A percentile compares a stretch with the other conserved stretches of the same genome.
These are phyloP conservation scores for Takifugu ocellatus DNA, from an alignment of 2,797 vertebrate genomes.

Conservation along the genomic window DNA sequence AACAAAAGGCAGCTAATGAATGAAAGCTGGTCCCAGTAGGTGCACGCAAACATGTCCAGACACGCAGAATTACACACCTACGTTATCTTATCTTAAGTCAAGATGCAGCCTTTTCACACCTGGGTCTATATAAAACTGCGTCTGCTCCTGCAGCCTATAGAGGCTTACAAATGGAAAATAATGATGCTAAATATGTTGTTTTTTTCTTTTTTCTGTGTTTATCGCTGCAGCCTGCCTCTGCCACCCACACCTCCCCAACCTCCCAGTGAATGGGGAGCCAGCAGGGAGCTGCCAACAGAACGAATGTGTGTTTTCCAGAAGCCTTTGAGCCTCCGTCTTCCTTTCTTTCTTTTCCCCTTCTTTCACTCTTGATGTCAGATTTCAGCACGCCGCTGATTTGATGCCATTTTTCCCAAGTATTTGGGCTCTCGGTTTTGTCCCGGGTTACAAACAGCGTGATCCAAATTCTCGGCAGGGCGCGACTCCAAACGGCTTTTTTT, in stretches of 20 bases:
- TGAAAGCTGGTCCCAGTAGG: conserved; percentile 24
- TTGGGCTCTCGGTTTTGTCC: conserved; percentile 32
- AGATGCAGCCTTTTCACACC: not conserved
- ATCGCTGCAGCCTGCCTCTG: conserved; percentile 31
- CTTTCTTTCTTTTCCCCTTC: conserved; percentile 8
- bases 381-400: conserved; percentile 12
- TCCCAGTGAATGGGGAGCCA: conserved; percentile 31
- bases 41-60: not conserved
- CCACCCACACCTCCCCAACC: conserved; percentile 25
- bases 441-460: conserved; percentile 24
- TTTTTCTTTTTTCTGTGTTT: not conserved
- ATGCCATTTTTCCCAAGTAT: conserved; percentile 29
- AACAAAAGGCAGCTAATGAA: conserved; percentile 60
- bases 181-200: conserved; percentile 41
- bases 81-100: not conserved
- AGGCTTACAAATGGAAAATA: conserved; percentile 38
- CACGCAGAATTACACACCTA: not conserved
- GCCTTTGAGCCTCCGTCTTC: conserved; percentile 7
- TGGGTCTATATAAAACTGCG: not conserved
- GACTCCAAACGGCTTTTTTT: conserved; percentile 1
- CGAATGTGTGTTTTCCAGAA: conserved; percentile 30
- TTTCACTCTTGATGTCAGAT: conserved; percentile 19
- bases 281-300: conserved; percentile 34
- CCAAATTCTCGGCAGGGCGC: conserved; percentile 10
- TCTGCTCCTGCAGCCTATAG: no score